Evolutionary conservation across 2,113 vertebrate genomes (phyloP), one percentile per base, ranked within the genome.

Genomic region (Silurus asotus): DNA sequence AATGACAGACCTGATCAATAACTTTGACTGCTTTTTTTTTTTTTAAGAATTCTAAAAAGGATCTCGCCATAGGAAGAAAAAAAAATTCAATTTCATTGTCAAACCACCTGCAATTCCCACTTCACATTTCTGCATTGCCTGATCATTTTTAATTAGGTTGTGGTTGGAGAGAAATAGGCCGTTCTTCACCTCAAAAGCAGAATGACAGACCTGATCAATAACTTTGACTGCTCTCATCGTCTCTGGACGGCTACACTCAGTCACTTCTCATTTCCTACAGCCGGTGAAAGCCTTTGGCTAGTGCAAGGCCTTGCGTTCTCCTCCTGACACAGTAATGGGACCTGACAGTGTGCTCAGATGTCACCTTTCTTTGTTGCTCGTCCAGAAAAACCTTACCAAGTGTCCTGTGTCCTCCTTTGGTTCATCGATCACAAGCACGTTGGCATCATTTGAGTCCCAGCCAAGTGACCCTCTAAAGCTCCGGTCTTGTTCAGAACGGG

Each of bases 391-490:
- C 67, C 13, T 81, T n/a, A 65, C 14, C 49, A 64, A 65, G 45
- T 59, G 28, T 67, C 20, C 64, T 69, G 45, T 59, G 28, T 67
- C 20, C 53, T 69, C 9, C 58, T 23, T n/a, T 58, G n/a, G 69
- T 49, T 62, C 72, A 45, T 79, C 59, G 23, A 56, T 65, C 74
- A 53, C 17, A 4, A 56, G 59, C 8, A 8, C 37, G 67, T 19
- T 45, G 37, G 77, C 75, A 25, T 48, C 48, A n/a, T 75, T 61
- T 72, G 20, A 25, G 23, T 37, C 64, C 13, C 76, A 17, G 62
- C 49, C 84, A 85, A 45, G 25, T 70, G 84, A 85, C 84, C 61
- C 65, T 55, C 25, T 10, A 45, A 85, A 37, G 53, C 61, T 79
- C 49, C 69, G 17, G 3, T 77, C 20, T 85, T 67, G 72, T 62